A percentile compares a stretch with the other conserved stretches of the same genome.
These are phyloP conservation scores for Cosmorhoe ocellata DNA, from an alignment of 2,888 invertebrate genomes.

Conservation along the genomic window DNA sequence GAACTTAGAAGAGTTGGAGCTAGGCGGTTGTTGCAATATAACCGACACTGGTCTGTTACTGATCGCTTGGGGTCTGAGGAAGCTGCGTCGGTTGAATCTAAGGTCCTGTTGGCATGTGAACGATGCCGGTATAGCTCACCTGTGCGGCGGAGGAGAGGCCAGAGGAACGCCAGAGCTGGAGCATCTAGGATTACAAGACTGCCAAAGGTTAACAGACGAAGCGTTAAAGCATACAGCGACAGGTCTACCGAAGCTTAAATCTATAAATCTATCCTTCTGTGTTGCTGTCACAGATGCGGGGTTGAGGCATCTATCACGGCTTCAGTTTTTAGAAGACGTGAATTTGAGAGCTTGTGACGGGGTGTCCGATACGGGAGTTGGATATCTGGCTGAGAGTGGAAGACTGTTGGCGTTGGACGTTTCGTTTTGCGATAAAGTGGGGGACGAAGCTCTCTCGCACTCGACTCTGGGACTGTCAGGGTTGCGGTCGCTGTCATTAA, in stretches of 20 bases:
- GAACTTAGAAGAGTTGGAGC: slow-evolving; percentile 92
- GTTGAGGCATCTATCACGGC: slow-evolving; percentile 92
- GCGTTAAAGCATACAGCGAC: slow-evolving; percentile 92
- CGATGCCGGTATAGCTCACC: slow-evolving; percentile 93
- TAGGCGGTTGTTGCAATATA: slow-evolving; percentile 96
- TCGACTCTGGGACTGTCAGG: slow-evolving; percentile 95
- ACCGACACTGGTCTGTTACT: slow-evolving; percentile 93
- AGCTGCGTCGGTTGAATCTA: slow-evolving; percentile 91
- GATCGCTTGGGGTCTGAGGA: slow-evolving; percentile 94
- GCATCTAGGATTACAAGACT: slow-evolving; percentile 95
- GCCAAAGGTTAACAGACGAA: slow-evolving; percentile 96
- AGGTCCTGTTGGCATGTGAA: slow-evolving; percentile 96
- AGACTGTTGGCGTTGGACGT: slow-evolving; percentile 93
- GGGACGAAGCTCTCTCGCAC: slow-evolving; percentile 93
- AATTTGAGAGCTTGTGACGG: slow-evolving; percentile 97
- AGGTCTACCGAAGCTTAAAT: slow-evolving; percentile 90
- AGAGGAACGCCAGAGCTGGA: slow-evolving; percentile 92
- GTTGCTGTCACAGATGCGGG: slow-evolving; percentile 97
- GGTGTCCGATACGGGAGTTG: slow-evolving; percentile 95
- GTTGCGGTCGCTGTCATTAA: slow-evolving; percentile 90
- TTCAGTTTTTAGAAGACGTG: slow-evolving; percentile 91
- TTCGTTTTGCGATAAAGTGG: slow-evolving; percentile 97
- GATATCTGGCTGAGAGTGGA: slow-evolving; percentile 94
- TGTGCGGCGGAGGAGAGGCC: slow-evolving; percentile 89
- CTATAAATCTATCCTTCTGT: slow-evolving; percentile 96